Percentiles rank a stretch among this genome's conserved stretches.
These are phyloP conservation scores for Ceratothoa steindachneri DNA, from an alignment of 2,888 invertebrate species.

Conservation along the genomic window DNA sequence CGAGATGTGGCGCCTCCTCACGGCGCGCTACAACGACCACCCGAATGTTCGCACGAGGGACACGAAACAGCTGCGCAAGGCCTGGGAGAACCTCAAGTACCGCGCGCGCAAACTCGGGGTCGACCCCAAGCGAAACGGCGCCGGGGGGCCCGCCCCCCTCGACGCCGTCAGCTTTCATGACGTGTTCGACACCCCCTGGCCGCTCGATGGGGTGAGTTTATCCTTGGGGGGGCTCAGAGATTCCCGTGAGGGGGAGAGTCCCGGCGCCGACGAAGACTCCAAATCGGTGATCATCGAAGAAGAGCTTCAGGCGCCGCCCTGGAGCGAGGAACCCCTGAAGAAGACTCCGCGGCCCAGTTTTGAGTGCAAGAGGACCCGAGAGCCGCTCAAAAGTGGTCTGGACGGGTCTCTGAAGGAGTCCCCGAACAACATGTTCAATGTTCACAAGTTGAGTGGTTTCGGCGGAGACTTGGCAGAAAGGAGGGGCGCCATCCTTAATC, in stretches of 20 bases:
- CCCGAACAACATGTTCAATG: background rate
- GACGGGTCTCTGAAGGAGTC: background rate
- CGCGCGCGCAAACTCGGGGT: constrained; percentile 35
- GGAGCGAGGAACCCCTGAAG: background rate
- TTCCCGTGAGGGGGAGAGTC: background rate
- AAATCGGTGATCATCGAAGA: background rate
- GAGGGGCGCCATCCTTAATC: constrained; percentile 20
- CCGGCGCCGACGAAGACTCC: background rate
- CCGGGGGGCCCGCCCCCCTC: constrained; percentile 3
- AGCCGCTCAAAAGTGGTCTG: background rate
- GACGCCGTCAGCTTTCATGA: background rate
- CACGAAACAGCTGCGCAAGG: constrained; percentile 38
- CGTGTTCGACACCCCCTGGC: constrained; percentile 19
- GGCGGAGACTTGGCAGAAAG: constrained; percentile 1
- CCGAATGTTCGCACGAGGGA: constrained; percentile 38
- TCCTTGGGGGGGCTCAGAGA: background rate
- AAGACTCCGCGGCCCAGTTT: background rate
- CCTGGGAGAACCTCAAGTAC: constrained; percentile 42
- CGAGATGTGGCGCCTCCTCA: constrained; percentile 41
- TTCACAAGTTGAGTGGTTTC: background rate
- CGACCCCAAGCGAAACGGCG: constrained; percentile 18
- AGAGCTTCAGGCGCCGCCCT: background rate
- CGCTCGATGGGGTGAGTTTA: constrained; percentile 35
- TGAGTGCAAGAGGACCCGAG: background rate
- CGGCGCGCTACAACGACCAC: constrained; percentile 38